phyloP scores from a whole-genome alignment of 1,140 invertebrate genomes.

The Vanessa tameamea region DNA sequence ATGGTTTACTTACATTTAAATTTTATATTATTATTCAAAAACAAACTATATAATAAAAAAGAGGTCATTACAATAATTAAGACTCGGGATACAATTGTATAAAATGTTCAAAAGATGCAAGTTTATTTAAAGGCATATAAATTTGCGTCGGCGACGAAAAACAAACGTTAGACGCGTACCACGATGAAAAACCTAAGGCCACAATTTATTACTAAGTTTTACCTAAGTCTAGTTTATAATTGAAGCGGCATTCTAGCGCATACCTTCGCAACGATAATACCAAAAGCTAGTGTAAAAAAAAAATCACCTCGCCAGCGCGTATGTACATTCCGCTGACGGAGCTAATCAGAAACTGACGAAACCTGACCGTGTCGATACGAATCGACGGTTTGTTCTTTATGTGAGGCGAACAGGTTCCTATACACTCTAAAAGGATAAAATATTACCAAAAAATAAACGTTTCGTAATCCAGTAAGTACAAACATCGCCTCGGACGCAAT shows the following conservation, averaged over 20 bases:
- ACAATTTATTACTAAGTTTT: slow-evolving; percentile 75
- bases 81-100: slow-evolving; percentile 66
- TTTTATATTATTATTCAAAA: slow-evolving; percentile 79
- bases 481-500: slow-evolving; percentile 16
- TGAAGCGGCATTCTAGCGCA: slow-evolving; percentile 55
- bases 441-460: slow-evolving; percentile 28
- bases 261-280: slow-evolving; percentile 39
- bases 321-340: slow-evolving; percentile 53
- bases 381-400: neutral
- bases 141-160: slow-evolving; percentile 6
- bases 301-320: slow-evolving; percentile 47
- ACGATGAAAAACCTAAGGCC: slow-evolving; percentile 70
- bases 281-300: slow-evolving; percentile 46
- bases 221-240: slow-evolving; percentile 56
- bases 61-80: slow-evolving; percentile 65
- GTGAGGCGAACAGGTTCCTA: neutral
- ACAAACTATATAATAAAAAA: slow-evolving; percentile 72
- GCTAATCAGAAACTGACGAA: slow-evolving; percentile 7
- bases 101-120: slow-evolving; percentile 60
- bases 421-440: slow-evolving; percentile 17
- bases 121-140: neutral
- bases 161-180: slow-evolving; percentile 35
- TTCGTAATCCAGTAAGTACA: slow-evolving; percentile 38
- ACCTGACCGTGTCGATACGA: slow-evolving; percentile 13
- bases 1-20: slow-evolving; percentile 79